A percentile compares a stretch with the other conserved stretches of the same genome.
These are phyloP conservation scores for Gambusia yucatana DNA, from an alignment of 2,797 vertebrate species.

Conservation along the genomic window DNA sequence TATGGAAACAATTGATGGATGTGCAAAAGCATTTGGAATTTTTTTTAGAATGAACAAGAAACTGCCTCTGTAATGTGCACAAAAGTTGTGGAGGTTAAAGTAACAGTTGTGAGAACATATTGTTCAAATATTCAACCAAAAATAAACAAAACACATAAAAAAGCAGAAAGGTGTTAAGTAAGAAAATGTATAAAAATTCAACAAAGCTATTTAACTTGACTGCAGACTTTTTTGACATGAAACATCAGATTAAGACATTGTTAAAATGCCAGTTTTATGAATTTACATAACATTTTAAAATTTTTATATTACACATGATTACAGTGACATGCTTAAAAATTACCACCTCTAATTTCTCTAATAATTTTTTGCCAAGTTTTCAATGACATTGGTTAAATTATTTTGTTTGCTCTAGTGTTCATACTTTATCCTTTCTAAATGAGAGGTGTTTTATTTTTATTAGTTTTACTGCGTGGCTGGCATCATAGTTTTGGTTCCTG, in stretches of 20 bases:
- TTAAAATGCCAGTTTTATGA: background rate
- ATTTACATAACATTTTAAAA: background rate
- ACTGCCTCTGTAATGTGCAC: too few relatives aligned
- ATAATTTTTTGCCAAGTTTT: background rate
- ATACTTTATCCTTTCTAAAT: background rate
- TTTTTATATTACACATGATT: background rate
- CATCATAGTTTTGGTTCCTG: background rate
- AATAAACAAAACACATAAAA: too few relatives aligned
- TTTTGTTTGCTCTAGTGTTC: background rate
- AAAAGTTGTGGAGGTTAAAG: too few relatives aligned
- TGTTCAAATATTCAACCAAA: too few relatives aligned
- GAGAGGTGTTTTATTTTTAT: background rate
- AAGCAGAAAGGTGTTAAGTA: too few relatives aligned
- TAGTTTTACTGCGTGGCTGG: background rate
- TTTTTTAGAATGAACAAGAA: too few relatives aligned
- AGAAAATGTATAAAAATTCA: too few relatives aligned
- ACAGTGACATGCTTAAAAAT: background rate
- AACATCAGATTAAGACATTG: background rate
- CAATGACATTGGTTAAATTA: background rate
- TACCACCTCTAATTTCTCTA: background rate
- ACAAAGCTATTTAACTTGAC: too few relatives aligned
- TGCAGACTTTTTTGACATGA: background rate
- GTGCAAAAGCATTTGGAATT: too few relatives aligned
- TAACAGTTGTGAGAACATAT: too few relatives aligned
- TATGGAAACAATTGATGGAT: too few relatives aligned